Conservation (phyloP, 35 echinoderm and acorn worm species). For the Holothuria glaberrima region DNA sequence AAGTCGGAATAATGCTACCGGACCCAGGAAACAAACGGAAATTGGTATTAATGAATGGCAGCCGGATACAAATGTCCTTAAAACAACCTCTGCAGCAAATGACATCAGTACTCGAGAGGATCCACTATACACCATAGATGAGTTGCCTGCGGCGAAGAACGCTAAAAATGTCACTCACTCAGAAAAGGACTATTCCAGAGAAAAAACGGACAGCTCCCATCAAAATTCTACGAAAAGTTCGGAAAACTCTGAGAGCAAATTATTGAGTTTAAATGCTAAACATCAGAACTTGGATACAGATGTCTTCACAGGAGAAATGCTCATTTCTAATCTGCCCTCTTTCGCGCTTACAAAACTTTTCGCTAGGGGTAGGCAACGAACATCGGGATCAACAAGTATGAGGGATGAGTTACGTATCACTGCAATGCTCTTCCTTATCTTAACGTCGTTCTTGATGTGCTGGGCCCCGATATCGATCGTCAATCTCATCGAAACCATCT, state of each 20-base stretch:
- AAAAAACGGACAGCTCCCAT: not conserved
- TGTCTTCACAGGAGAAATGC: not conserved
- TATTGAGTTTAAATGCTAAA: not conserved
- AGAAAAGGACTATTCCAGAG: not conserved
- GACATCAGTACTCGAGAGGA: no score
- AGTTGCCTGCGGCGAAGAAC: no score
- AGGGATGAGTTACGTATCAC: constrained; percentile 78
- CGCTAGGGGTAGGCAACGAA: not conserved
- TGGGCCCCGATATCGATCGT: constrained; percentile 89
- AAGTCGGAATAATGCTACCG: no score
- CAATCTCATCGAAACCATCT: constrained; percentile 82
- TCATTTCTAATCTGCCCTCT: not conserved
- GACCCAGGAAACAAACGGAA: no score
- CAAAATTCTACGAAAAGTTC: constrained; percentile 10
- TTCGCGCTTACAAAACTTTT: not conserved
- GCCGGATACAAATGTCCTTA: no score
- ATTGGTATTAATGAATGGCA: no score
- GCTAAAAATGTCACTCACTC: no score
- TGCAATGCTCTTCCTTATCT: constrained; percentile 74
- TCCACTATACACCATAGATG: no score
- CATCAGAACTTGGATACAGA: not conserved
- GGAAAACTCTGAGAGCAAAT: constrained; percentile 8
- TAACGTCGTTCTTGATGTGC: constrained; percentile 83
- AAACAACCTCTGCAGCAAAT: no score
- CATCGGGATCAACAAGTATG: not conserved